A percentile compares a stretch with the other conserved stretches of the same genome.
These are phyloP conservation scores for Steinernema khuongi DNA, from an alignment of 1,140 invertebrate species.

Conservation along the genomic window DNA sequence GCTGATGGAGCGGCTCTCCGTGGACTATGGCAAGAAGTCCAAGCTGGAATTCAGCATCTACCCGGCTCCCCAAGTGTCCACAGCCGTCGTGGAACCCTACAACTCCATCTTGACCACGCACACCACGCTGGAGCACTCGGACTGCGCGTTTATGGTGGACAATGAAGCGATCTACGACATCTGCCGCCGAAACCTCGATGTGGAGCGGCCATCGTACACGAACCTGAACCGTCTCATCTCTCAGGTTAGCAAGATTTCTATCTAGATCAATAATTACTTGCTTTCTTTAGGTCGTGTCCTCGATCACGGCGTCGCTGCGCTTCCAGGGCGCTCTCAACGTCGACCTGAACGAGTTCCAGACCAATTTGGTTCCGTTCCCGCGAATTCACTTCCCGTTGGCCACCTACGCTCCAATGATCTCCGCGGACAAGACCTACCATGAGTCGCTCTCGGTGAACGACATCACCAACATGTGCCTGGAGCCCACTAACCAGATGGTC, in stretches of 20 bases:
- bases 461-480: constrained; percentile 79
- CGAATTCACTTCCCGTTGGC: too few species aligned
- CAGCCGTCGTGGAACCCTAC: constrained; percentile 61
- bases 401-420: constrained; percentile 77
- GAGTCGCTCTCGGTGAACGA: constrained; percentile 74
- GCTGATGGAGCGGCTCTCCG: constrained; percentile 65
- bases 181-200: too few species aligned
- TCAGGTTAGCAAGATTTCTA: constrained; percentile 62
- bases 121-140: constrained; percentile 71
- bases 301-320: constrained; percentile 74
- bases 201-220: constrained; percentile 77
- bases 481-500: constrained; percentile 80
- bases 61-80: constrained; percentile 65
- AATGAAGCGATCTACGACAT: constrained; percentile 79
- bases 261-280: not conserved
- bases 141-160: constrained; percentile 76
- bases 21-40: constrained; percentile 70
- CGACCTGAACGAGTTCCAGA: constrained; percentile 76
- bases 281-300: constrained; percentile 69
- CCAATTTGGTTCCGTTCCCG: constrained; percentile 69
- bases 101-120: constrained; percentile 72
- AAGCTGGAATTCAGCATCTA: constrained; percentile 82
- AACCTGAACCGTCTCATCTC: constrained; percentile 75
- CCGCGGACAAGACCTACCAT: constrained; percentile 77
- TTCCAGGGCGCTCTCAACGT: constrained; percentile 80